Percentiles rank a stretch among this genome's conserved stretches.
Evolutionary conservation across 1,140 invertebrate genomes (phyloP).

Genomic region (Meteorus sp.): DNA sequence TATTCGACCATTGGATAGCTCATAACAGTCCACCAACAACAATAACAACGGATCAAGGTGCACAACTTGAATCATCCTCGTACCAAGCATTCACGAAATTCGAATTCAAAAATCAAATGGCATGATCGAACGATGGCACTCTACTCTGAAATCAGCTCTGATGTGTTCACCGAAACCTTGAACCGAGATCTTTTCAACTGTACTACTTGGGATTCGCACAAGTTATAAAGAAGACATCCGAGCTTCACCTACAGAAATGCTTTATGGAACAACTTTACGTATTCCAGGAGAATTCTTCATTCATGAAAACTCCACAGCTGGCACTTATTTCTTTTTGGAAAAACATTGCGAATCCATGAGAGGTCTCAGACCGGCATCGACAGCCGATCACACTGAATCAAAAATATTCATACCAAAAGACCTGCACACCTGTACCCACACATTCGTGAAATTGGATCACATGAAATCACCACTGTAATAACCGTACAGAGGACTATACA

Average conservation of each 20-base stretch:
- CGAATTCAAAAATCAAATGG: not conserved
- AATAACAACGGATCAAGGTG: constrained; percentile 1
- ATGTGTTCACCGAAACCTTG: constrained; percentile 22
- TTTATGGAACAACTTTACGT: constrained; percentile 35
- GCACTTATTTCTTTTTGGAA: constrained; percentile 23
- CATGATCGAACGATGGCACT: not conserved
- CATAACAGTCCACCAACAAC: not conserved
- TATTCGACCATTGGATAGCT: not conserved
- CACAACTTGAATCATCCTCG: constrained; percentile 2
- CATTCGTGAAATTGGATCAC: constrained; percentile 12
- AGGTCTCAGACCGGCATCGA: constrained; percentile 23
- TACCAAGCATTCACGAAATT: not conserved
- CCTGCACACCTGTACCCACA: constrained; percentile 23
- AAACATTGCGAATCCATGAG: constrained; percentile 23
- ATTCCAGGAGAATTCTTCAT: constrained; percentile 47
- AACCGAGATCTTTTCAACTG: constrained; percentile 26
- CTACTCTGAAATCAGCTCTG: constrained; percentile 32
- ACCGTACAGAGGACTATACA: constrained; percentile 34
- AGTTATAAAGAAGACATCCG: constrained; percentile 9
- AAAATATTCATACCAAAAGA: constrained; percentile 7
- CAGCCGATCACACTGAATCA: constrained; percentile 28
- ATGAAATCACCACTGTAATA: constrained; percentile 33
- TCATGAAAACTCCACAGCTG: not conserved
- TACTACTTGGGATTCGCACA: constrained; percentile 31
- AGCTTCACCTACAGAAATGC: constrained; percentile 29